Conservation (phyloP, 2,113 vertebrate species). For the Meleagris gallopavo region DNA sequence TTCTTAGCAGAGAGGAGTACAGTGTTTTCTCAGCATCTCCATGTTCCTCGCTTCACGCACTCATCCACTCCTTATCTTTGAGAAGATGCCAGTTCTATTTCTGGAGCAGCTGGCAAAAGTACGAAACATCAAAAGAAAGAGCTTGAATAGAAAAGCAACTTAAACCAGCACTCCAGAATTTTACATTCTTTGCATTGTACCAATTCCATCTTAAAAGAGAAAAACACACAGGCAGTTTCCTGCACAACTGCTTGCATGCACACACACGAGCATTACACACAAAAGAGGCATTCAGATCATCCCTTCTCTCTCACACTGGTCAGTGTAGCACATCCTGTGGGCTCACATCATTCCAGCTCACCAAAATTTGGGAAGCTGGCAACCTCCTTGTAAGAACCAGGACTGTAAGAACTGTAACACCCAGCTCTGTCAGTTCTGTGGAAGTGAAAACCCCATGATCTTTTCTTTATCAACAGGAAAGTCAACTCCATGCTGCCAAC, state of each 20-base stretch:
- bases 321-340: background rate
- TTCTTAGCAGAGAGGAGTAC: background rate
- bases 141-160: background rate
- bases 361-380: background rate
- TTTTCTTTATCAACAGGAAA: background rate
- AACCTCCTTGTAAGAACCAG: background rate
- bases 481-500: background rate
- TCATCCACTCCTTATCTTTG: background rate
- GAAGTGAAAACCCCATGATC: background rate
- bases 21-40: background rate
- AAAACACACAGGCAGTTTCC: background rate
- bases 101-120: background rate
- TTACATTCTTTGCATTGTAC: background rate
- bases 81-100: background rate
- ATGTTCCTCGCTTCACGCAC: background rate
- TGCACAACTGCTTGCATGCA: background rate
- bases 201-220: background rate
- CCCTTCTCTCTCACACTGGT: background rate
- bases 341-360: background rate
- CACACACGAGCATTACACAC: fast-evolving
- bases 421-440: background rate
- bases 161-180: background rate
- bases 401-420: background rate
- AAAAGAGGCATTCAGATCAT: background rate
- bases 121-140: background rate